Evolutionary conservation across 1,140 invertebrate species (phyloP).

Genomic region (Tribolium castaneum): DNA sequence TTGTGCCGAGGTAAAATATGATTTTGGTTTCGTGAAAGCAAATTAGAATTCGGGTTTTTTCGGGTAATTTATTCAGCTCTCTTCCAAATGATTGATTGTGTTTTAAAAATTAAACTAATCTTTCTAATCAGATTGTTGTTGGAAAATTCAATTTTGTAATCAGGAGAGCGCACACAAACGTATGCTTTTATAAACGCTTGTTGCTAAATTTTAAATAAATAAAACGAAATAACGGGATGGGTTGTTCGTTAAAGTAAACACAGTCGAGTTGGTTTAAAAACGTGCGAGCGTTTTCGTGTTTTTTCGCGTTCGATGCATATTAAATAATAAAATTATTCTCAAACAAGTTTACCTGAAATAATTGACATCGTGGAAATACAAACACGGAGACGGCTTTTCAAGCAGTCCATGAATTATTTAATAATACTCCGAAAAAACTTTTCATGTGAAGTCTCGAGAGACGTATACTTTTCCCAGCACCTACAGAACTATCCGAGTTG

Average conservation of each 20-base stretch:
- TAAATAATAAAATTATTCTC: neutral
- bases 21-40: neutral
- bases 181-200: neutral
- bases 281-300: neutral
- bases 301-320: neutral
- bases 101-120: neutral
- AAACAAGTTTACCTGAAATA: neutral
- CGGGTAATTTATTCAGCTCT: neutral
- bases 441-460: neutral
- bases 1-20: neutral
- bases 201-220: neutral
- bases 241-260: neutral
- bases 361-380: neutral
- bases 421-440: neutral
- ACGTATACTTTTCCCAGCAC: neutral
- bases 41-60: slow-evolving; percentile 10
- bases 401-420: neutral
- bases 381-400: neutral
- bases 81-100: slow-evolving; percentile 5
- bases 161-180: neutral
- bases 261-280: neutral
- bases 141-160: neutral
- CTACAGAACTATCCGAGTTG: neutral
- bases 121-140: neutral
- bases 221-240: neutral